Evolutionary conservation across 92 coral and sea anemone species (phyloP).

Genomic region (Phenganax stokvisi): DNA sequence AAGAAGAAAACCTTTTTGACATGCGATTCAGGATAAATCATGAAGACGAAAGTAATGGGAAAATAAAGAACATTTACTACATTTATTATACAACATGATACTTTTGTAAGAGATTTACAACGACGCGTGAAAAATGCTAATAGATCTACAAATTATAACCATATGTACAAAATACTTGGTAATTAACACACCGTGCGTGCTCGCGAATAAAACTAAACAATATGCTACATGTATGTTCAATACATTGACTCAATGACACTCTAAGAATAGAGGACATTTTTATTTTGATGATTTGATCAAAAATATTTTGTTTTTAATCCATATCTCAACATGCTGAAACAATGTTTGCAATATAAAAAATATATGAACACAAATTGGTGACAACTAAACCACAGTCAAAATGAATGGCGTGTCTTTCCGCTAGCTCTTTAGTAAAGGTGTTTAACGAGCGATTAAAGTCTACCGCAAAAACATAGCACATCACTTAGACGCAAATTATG

Average conservation of each 20-base stretch:
- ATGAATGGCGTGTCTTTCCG: slow-evolving; percentile 13
- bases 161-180: slow-evolving; percentile 6
- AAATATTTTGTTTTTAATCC: no score
- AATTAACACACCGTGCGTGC: not conserved
- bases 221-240: not conserved
- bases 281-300: no score
- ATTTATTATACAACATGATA: not conserved
- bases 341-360: not conserved
- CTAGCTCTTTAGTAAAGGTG: slow-evolving; percentile 6
- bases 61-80: no score
- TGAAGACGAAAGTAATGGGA: not conserved
- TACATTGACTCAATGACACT: not conserved
- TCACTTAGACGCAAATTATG: slow-evolving; percentile 12
- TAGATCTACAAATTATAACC: not conserved
- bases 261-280: no score
- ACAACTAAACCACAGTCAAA: not conserved
- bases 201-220: not conserved
- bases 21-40: not conserved
- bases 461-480: not conserved
- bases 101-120: not conserved
- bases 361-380: not conserved
- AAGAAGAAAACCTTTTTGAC: not conserved
- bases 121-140: slow-evolving; percentile 4
- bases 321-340: not conserved
- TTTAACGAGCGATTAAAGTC: slow-evolving; percentile 4